Percentiles rank a stretch among this genome's conserved stretches.
phyloP scores from a whole-genome alignment of 1,140 invertebrate species.

The Anastrepha ludens region DNA sequence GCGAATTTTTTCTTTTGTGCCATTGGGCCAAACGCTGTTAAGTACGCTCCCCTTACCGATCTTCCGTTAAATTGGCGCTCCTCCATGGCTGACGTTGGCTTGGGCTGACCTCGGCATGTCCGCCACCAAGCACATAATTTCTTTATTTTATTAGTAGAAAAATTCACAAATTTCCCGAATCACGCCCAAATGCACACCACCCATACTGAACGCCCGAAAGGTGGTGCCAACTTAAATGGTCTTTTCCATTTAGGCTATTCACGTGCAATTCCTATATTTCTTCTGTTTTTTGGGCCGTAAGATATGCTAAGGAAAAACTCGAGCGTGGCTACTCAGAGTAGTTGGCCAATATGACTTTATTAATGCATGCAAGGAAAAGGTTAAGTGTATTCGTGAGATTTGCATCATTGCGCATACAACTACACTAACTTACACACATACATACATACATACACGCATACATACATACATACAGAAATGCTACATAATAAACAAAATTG shows the following conservation, averaged over 20 bases:
- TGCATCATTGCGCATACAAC: slow-evolving; percentile 27
- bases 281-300: neutral
- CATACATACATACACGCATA: neutral
- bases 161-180: slow-evolving; percentile 44
- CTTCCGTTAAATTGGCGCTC: slow-evolving; percentile 15
- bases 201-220: neutral
- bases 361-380: slow-evolving; percentile 41
- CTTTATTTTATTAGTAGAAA: slow-evolving; percentile 51
- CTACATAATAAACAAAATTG: neutral
- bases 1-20: neutral
- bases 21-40: neutral
- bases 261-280: slow-evolving; percentile 34
- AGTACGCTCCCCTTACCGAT: neutral
- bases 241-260: slow-evolving; percentile 21
- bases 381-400: slow-evolving; percentile 45
- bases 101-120: slow-evolving; percentile 24
- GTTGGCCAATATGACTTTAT: slow-evolving; percentile 37
- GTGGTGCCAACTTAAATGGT: neutral
- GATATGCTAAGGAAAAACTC: neutral
- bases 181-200: neutral
- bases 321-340: neutral
- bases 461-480: neutral
- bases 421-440: neutral
- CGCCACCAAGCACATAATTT: slow-evolving; percentile 46
- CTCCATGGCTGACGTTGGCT: neutral